Conservation (phyloP, 2,888 invertebrate species). For the Agelastica alni region DNA sequence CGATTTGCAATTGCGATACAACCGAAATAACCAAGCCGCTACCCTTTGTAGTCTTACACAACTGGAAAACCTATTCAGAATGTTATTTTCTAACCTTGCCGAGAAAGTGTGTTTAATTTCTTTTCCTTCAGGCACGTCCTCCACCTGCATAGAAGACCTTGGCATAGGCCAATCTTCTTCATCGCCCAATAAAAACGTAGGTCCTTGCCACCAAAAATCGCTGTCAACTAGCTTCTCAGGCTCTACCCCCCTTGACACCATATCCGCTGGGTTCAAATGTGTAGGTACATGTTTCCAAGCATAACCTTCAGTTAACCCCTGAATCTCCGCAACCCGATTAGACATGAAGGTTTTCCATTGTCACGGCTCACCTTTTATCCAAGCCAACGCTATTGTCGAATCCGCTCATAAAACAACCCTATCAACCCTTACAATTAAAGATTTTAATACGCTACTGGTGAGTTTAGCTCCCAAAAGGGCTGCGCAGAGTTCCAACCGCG, state of each 20-base stretch:
- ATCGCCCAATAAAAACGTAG: not conserved
- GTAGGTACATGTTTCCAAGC: not conserved
- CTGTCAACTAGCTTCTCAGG: not conserved
- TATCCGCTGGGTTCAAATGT: not conserved
- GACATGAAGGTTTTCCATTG: too few relatives aligned
- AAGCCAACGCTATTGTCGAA: conserved; percentile 18
- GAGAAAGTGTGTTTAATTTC: not conserved
- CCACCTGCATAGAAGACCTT: not conserved
- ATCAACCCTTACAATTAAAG: conserved; percentile 4
- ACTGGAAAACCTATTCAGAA: not conserved
- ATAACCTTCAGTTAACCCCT: not conserved
- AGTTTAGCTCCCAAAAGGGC: conserved; percentile 14
- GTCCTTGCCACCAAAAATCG: too few relatives aligned
- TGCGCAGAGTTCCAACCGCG: conserved; percentile 18
- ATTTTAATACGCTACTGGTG: not conserved
- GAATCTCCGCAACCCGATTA: not conserved
- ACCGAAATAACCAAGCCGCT: not conserved
- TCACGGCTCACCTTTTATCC: not conserved
- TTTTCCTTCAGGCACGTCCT: not conserved
- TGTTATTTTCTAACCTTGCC: not conserved
- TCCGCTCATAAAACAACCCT: conserved; percentile 20
- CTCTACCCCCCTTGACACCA: conserved; percentile 1
- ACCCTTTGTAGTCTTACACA: not conserved
- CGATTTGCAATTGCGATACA: not conserved
- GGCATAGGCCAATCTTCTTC: not conserved